phyloP scores from a whole-genome alignment of 2,888 invertebrate species.

The Formica aserva region DNA sequence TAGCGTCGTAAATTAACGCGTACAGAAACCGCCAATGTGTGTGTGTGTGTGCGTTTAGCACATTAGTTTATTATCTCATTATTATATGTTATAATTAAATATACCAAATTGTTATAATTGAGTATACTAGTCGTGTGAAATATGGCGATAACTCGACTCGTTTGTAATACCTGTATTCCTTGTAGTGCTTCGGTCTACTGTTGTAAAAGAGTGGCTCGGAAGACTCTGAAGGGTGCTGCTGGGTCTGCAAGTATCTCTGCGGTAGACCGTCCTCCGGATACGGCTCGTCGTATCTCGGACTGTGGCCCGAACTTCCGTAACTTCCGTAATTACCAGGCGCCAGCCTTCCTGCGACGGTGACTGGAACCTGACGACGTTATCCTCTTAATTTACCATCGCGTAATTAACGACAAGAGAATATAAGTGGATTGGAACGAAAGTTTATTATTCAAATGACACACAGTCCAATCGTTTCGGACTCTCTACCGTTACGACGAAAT shows the following conservation, averaged over 20 bases:
- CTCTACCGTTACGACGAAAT: background rate
- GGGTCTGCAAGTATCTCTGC: slow-evolving; percentile 79
- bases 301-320: slow-evolving; percentile 85
- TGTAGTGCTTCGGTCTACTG: slow-evolving; percentile 92
- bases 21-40: background rate
- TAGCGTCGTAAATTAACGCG: background rate
- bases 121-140: background rate
- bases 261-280: slow-evolving; percentile 81
- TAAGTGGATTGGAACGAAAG: background rate
- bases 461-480: background rate
- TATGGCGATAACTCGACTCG: background rate
- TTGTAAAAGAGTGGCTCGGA: slow-evolving; percentile 94
- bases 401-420: background rate
- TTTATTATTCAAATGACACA: background rate
- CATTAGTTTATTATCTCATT: background rate
- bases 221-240: slow-evolving; percentile 86
- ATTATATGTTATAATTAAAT: background rate
- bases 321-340: slow-evolving; percentile 81
- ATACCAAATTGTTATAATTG: background rate
- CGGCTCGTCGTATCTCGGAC: slow-evolving; percentile 83
- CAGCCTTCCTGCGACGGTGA: slow-evolving; percentile 76
- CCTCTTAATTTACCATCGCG: slow-evolving; percentile 16
- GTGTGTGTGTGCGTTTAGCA: background rate
- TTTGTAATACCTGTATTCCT: slow-evolving; percentile 85
- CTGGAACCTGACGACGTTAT: slow-evolving; percentile 78